A percentile compares a stretch with the other conserved stretches of the same genome.
These are phyloP conservation scores for Etheostoma cragini DNA, from an alignment of 2,113 vertebrate species.

Conservation along the genomic window DNA sequence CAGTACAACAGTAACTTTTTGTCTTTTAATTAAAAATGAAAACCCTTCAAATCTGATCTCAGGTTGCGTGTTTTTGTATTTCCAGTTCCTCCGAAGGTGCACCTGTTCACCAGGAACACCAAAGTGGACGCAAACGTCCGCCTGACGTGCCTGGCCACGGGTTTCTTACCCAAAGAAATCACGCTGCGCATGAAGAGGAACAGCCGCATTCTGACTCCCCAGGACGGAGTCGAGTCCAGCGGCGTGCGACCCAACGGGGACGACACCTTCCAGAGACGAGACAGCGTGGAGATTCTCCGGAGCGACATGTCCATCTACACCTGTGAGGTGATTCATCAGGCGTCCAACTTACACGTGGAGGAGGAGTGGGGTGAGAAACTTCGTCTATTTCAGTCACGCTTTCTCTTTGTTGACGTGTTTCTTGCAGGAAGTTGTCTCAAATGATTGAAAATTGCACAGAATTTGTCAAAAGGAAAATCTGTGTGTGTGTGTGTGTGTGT, in stretches of 20 bases:
- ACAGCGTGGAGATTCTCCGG: slow-evolving; percentile 46
- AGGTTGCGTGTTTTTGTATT: not conserved
- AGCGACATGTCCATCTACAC: not conserved
- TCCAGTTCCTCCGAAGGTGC: slow-evolving; percentile 41
- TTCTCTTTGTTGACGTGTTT: not conserved
- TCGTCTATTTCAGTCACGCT: not conserved
- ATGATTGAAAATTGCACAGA: not conserved
- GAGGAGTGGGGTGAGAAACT: slow-evolving; percentile 39
- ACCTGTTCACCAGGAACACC: not conserved
- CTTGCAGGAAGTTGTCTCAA: not conserved
- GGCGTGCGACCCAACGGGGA: slow-evolving; percentile 53
- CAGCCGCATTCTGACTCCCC: rapidly evolving
- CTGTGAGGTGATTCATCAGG: slow-evolving; percentile 15
- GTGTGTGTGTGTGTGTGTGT: no score
- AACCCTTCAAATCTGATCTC: not conserved
- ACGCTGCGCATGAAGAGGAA: slow-evolving; percentile 19
- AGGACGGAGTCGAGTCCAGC: not conserved
- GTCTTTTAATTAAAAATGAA: not conserved
- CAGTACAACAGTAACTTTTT: not conserved
- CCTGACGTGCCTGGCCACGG: slow-evolving; percentile 70
- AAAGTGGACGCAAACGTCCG: rapidly evolving
- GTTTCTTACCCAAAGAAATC: slow-evolving; percentile 62
- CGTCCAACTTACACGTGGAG: rapidly evolving
- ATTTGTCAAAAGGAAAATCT: not conserved
- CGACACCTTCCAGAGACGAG: slow-evolving; percentile 58